These are phyloP conservation scores for Muntiacus muntjak DNA, from an alignment of 2,113 vertebrate species.

Conservation along the genomic window DNA sequence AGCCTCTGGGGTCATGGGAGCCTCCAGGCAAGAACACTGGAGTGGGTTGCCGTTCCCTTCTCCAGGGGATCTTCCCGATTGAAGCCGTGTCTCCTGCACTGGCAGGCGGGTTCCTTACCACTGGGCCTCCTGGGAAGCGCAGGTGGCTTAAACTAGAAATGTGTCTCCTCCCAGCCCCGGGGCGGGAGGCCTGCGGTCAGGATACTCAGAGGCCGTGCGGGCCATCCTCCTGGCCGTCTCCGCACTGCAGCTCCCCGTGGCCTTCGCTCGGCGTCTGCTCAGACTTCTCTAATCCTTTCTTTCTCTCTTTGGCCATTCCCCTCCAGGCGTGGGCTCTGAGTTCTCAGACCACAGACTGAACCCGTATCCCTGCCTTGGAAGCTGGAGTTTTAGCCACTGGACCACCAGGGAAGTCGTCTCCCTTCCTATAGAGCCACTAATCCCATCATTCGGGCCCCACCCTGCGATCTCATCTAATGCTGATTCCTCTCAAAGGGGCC, in stretches of 20 bases:
- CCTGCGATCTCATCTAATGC: background rate
- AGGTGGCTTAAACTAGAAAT: background rate
- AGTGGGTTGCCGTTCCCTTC: background rate
- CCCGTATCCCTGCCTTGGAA: background rate
- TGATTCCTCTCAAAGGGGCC: background rate
- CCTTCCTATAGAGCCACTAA: background rate
- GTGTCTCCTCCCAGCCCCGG: background rate
- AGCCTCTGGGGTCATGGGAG: background rate
- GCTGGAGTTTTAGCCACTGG: background rate
- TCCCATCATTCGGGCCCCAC: background rate
- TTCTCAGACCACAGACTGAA: background rate
- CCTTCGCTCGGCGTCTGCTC: background rate
- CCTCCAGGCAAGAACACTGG: background rate
- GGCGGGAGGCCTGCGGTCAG: background rate
- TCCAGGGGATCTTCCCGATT: background rate
- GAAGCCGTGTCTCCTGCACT: background rate
- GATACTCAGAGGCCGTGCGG: rapidly evolving
- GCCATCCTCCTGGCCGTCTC: background rate
- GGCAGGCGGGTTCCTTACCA: background rate
- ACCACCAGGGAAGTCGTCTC: background rate
- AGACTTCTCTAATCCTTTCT: background rate
- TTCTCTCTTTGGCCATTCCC: background rate
- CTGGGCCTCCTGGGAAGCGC: background rate
- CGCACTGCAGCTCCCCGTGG: rapidly evolving
- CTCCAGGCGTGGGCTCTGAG: background rate